Base-by-base conservation (phyloP, 2,113 vertebrate genomes). In the Synodontis membranacea region DNA sequence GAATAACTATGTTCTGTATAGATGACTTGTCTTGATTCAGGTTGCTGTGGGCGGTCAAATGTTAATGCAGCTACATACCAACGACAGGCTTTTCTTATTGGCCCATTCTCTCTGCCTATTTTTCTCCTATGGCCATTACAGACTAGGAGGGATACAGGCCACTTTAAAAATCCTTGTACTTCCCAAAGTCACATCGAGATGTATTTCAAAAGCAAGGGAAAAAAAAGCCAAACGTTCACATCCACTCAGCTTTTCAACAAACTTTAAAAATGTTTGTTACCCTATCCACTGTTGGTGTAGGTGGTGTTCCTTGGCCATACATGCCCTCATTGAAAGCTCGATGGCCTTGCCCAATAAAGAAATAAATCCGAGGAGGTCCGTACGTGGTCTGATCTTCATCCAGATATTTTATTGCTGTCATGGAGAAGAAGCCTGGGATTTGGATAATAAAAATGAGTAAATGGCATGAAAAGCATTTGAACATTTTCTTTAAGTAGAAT, bases 401-500 rank as follows among this genome's bases (percentile, higher is more conserved):
- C 74, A 76, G 4, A 56, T 54, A 23, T 80, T 58, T 80, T 39
- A 23, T 56, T 39, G 10, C 52, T 80, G 2, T 58, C 5, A 5
- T 39, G 39, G 50, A 31, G 21, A 54, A 54, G 9, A 56, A 42
- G 23, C 50, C 11, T n/a, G 9, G 48, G 19, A 84, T 72, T 15
- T 42, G 48, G 31, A n/a, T 68, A 75, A 19, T 56, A 17, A 39
- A 84, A 84, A 84, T 83, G 7, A 70, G 28, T 58, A 58, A 72
- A 84, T 39, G 62, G 11, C 46, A 84, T 56, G 17, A 44, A 68
- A 37, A 48, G 19, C 19, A 25, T 56, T 54, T 54, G 23, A 78
- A n/a, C 11, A 10, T 66, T 70, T 70, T 70, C 48, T 84, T 39
- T 42, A 46, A 72, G 75, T 50, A 74, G 52, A 80, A 80, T 70